Conservation (phyloP, 2,113 vertebrate genomes). For the Sturnira hondurensis region DNA sequence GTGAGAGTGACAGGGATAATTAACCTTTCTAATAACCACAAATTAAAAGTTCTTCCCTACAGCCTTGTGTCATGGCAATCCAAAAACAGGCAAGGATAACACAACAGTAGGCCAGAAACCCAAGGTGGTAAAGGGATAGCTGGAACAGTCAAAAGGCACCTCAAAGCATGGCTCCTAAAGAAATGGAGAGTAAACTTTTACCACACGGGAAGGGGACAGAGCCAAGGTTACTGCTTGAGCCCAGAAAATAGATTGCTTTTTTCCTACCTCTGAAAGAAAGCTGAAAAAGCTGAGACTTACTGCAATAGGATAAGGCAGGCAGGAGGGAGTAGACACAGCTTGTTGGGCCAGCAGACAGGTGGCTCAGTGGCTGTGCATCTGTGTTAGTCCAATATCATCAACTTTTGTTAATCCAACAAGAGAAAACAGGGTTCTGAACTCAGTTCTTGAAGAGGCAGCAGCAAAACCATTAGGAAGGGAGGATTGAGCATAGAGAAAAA, state of each 20-base stretch:
- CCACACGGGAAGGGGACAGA: neutral
- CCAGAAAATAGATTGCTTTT: neutral
- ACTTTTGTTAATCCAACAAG: too few relatives aligned
- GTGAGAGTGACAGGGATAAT: neutral
- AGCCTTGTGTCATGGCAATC: neutral
- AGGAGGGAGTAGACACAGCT: neutral
- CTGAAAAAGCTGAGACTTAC: neutral
- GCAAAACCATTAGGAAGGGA: neutral
- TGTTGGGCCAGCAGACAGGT: neutral
- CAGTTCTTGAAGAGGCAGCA: neutral
- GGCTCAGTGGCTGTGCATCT: neutral
- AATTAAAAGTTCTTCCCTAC: neutral
- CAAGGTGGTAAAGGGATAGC: too few relatives aligned
- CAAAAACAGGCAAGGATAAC: neutral
- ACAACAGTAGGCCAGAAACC: neutral
- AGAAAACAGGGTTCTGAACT: neutral
- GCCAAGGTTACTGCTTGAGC: neutral
- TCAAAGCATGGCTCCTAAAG: neutral
- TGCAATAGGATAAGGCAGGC: neutral
- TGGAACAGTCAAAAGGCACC: neutral
- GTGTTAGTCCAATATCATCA: neutral
- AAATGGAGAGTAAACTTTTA: neutral
- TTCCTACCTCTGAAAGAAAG: neutral
- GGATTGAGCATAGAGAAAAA: neutral
- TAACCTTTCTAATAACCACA: neutral